Conservation (phyloP, 2,888 invertebrate species). For the Drosophila affinis region DNA sequence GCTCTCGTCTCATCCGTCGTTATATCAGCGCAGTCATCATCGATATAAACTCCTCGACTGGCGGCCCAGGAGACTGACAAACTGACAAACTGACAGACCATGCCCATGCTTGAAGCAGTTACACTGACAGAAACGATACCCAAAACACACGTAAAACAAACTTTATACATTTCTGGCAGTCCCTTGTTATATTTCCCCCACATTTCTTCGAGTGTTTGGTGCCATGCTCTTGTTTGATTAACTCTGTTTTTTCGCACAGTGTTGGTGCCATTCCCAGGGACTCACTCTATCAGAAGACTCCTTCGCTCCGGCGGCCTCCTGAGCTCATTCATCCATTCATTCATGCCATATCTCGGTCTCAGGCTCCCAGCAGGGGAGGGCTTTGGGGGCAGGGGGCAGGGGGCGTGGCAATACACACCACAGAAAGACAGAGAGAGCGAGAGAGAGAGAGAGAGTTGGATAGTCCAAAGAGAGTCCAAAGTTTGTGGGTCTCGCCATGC, state of each 20-base stretch:
- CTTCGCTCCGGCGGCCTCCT: slow-evolving; percentile 43
- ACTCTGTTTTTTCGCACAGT: neutral
- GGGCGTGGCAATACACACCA: slow-evolving; percentile 42
- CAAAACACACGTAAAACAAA: neutral
- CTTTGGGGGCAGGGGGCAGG: slow-evolving; percentile 13
- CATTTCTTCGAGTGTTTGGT: neutral
- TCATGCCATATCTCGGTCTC: slow-evolving; percentile 59
- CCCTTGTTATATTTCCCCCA: too few species aligned
- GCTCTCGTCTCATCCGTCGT: slow-evolving; percentile 56
- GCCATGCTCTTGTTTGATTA: too few species aligned
- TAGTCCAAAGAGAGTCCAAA: slow-evolving; percentile 38
- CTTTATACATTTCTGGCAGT: neutral
- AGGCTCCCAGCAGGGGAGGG: neutral
- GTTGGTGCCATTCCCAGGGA: slow-evolving; percentile 47
- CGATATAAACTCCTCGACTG: slow-evolving; percentile 74
- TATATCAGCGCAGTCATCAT: slow-evolving; percentile 77
- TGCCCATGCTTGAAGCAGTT: slow-evolving; percentile 51
- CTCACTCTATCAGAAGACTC: slow-evolving; percentile 23
- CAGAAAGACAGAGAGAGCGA: slow-evolving; percentile 29
- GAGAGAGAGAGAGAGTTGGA: slow-evolving; percentile 18
- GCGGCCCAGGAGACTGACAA: slow-evolving; percentile 31
- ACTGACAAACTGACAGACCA: slow-evolving; percentile 31
- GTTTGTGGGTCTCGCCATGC: slow-evolving; percentile 71
- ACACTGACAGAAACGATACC: slow-evolving; percentile 16
- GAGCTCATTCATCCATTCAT: slow-evolving; percentile 77